A percentile compares a stretch with the other conserved stretches of the same genome.
These are phyloP conservation scores for Phataginus tricuspis DNA, from an alignment of 2,797 vertebrate genomes.

Conservation along the genomic window DNA sequence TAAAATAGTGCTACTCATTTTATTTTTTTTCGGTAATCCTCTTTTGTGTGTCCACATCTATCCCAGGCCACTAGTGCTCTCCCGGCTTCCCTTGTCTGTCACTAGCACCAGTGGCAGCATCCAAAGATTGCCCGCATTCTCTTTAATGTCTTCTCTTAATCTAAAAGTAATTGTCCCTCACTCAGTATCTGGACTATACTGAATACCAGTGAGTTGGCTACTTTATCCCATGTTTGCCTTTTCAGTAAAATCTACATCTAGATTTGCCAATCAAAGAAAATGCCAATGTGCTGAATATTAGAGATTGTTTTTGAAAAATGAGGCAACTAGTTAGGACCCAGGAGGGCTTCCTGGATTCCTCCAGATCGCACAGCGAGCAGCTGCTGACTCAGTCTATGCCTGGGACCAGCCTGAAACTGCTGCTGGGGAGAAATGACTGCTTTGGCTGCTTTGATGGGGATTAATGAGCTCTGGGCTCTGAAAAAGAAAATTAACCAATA, in stretches of 20 bases:
- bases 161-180: background rate
- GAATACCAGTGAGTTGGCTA: background rate
- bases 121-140: too few relatives aligned
- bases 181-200: background rate
- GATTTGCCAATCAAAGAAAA: background rate
- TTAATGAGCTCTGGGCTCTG: background rate
- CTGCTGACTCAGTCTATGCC: background rate
- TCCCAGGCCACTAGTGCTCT: background rate
- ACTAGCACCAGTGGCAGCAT: background rate
- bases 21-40: background rate
- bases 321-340: background rate
- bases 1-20: background rate
- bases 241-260: background rate
- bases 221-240: background rate
- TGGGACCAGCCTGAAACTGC: background rate
- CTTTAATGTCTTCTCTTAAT: background rate
- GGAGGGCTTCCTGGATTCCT: background rate
- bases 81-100: background rate
- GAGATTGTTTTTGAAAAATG: background rate
- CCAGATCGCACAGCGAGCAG: background rate
- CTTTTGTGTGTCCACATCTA: background rate
- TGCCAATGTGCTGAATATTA: background rate
- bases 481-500: slow-evolving; percentile 19
- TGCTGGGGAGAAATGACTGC: background rate
- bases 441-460: background rate